A percentile compares a stretch with the other conserved stretches of the same genome.
Evolutionary conservation across 1,140 invertebrate species (phyloP).

Genomic region (Bombus pyrosoma): DNA sequence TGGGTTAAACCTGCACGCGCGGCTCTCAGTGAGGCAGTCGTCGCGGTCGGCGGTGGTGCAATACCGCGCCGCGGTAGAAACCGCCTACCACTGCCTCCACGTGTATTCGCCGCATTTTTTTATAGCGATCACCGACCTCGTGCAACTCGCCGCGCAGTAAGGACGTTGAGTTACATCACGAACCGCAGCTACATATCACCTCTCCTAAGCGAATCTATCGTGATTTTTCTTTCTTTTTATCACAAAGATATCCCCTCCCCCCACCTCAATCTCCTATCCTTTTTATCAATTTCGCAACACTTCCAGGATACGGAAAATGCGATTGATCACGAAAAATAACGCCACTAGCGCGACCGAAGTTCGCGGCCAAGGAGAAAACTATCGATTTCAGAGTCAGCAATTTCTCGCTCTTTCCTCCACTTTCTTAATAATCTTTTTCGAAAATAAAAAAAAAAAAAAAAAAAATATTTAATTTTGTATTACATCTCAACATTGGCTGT

Average conservation of each 20-base stretch:
- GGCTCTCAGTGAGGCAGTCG: slow-evolving; percentile 69
- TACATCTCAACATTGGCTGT: neutral
- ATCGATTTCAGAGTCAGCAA: neutral
- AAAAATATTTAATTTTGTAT: neutral
- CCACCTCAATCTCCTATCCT: neutral
- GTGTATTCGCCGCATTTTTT: slow-evolving; percentile 80
- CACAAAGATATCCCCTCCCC: too few species aligned
- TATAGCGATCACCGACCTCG: slow-evolving; percentile 82
- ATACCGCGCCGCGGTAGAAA: slow-evolving; percentile 65
- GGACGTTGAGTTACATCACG: slow-evolving; percentile 81
- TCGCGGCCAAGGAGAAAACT: slow-evolving; percentile 37
- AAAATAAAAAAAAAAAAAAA: neutral
- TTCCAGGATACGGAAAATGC: slow-evolving; percentile 2
- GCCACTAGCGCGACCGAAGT: slow-evolving; percentile 10
- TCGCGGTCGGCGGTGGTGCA: slow-evolving; percentile 60
- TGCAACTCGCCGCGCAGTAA: slow-evolving; percentile 81
- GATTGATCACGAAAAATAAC: slow-evolving; percentile 42
- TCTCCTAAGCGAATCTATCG: slow-evolving; percentile 40
- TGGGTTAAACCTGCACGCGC: slow-evolving; percentile 60
- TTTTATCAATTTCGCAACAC: neutral
- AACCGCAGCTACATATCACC: slow-evolving; percentile 26
- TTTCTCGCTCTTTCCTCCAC: neutral
- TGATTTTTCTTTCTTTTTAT: neutral
- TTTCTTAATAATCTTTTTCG: neutral
- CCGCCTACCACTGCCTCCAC: slow-evolving; percentile 78